phyloP scores from a whole-genome alignment of 2,888 invertebrate species.

The Pyralis farinalis region DNA sequence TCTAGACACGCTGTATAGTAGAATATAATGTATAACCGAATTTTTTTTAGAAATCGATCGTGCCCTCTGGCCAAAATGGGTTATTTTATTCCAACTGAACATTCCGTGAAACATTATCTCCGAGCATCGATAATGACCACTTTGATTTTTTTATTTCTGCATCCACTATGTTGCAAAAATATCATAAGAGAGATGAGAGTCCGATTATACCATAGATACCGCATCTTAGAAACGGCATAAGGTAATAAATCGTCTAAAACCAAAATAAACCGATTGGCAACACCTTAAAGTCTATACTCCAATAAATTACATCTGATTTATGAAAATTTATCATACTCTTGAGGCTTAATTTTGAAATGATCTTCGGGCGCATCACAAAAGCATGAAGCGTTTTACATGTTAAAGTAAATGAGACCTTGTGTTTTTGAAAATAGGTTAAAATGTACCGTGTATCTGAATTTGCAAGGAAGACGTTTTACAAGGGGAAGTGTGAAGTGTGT shows the following conservation, averaged over 20 bases:
- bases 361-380: conserved; percentile 39
- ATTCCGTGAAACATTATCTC: conserved; percentile 41
- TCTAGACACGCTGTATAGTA: no score
- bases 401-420: conserved; percentile 55
- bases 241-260: conserved; percentile 49
- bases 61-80: conserved; percentile 23
- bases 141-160: conserved; percentile 44
- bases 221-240: conserved; percentile 51
- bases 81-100: conserved; percentile 23
- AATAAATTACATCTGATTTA: conserved; percentile 78
- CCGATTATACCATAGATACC: conserved; percentile 53
- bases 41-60: conserved; percentile 1
- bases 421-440: conserved; percentile 38
- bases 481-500: conserved; percentile 67
- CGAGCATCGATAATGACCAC: conserved; percentile 39
- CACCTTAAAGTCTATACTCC: conserved; percentile 77
- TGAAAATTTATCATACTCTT: conserved; percentile 79
- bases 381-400: conserved; percentile 34
- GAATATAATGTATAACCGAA: conserved; percentile 8
- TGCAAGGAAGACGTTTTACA: conserved; percentile 56
- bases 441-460: conserved; percentile 30
- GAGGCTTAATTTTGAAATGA: conserved; percentile 79
- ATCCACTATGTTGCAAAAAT: conserved; percentile 45
- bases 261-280: conserved; percentile 70
- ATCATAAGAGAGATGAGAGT: conserved; percentile 47